Evolutionary conservation across 2,888 invertebrate species (phyloP), one percentile per base, ranked within the genome.

Genomic region (Apotomis betuletana): DNA sequence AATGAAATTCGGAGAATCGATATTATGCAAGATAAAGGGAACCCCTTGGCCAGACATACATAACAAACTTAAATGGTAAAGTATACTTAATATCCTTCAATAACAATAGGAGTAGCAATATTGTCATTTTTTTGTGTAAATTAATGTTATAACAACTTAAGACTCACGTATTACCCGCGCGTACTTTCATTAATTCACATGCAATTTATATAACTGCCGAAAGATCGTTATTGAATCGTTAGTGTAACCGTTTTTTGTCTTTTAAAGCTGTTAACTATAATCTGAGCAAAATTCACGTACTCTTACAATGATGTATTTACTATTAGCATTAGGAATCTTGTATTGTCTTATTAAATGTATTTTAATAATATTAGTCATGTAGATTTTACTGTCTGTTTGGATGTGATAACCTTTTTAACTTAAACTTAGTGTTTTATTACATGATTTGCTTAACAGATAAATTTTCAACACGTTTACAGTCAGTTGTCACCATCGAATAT

Each of bases 311-410:
- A 55, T 44, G 46, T 67, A 67, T 51, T 27, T 58, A 60, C 49
- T 12, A 58, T 57, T 59, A 67, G 59, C 15, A 36, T n/a, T 59
- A 54, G 44, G n/a, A 44, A 27, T 27, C 5, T 59, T 60, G 59
- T 59, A 67, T 59, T 41, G 49, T 59, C 41, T 44, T 61, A 44
- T 60, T 52, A 38, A n/a, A 65, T 44, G 55, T 57, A 64, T 38
- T 67, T 46, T 38, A 51, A 67, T 51, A 60, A 68, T 52, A 60
- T 54, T 65, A 13, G 59, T 13, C 69, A 60, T 65, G 60, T 65
- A 70, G 59, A 60, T 60, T 36, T 70, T 60, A 65, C n/a, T 65
- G 54, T 70, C 46, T 65, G 49, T 70, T 44, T 65, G 55, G 49
- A 52, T 59, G 27, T 60, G 68, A 60, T 59, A 52, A 44, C 4